Percentiles rank a stretch among this genome's conserved stretches.
These are phyloP conservation scores for Atherinosoma microstoma DNA, from an alignment of 2,797 vertebrate genomes.

Conservation along the genomic window DNA sequence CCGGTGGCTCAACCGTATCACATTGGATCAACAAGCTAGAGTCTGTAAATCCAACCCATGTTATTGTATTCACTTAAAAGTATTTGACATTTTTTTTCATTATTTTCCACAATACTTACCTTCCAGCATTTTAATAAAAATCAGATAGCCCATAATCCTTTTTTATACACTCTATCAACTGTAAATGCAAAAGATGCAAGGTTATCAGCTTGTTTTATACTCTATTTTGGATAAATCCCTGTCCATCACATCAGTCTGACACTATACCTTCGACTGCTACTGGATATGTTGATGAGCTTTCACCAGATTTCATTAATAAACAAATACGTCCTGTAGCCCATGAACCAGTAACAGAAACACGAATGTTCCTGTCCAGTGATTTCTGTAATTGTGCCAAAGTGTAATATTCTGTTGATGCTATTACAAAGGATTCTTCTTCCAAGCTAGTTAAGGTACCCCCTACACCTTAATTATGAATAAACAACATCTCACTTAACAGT, in stretches of 20 bases:
- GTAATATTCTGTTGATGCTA: background rate
- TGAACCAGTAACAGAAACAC: background rate
- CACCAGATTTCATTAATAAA: background rate
- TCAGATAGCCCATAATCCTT: background rate
- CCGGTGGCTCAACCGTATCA: conserved; percentile 5
- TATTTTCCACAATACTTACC: background rate
- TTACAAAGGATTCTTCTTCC: background rate
- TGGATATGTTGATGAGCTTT: background rate
- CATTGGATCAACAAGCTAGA: conserved; percentile 2
- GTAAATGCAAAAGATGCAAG: background rate
- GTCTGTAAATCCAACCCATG: background rate
- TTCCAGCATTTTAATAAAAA: background rate
- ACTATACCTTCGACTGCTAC: background rate
- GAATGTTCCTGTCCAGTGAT: no score
- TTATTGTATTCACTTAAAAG: background rate
- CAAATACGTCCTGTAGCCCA: background rate
- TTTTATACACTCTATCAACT: background rate
- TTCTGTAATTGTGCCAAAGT: background rate
- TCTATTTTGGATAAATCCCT: background rate
- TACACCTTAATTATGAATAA: background rate
- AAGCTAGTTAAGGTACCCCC: no score
- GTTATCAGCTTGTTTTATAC: background rate
- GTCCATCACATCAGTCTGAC: background rate
- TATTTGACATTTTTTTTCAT: no score
- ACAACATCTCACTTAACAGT: background rate